A percentile compares a stretch with the other conserved stretches of the same genome.
phyloP scores from a whole-genome alignment of 2,797 vertebrate species.

The Pteronotus mesoamericanus region DNA sequence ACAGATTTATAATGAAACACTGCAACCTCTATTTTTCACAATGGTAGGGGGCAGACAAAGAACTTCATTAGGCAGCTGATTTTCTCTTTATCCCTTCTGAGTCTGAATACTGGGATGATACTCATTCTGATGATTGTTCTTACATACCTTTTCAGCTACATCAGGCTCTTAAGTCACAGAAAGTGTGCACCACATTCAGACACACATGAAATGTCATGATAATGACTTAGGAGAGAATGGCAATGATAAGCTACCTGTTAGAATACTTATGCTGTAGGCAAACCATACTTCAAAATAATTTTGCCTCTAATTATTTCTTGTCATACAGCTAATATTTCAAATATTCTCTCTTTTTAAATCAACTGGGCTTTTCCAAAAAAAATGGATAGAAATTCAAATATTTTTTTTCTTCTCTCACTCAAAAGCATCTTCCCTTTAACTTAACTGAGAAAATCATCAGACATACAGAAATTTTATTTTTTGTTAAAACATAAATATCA shows the following conservation, averaged over 20 bases:
- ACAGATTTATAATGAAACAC: slow-evolving; percentile 14
- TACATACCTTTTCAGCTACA: background rate
- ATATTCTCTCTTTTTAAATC: background rate
- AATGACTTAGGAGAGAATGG: background rate
- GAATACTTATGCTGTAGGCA: background rate
- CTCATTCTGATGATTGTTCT: background rate
- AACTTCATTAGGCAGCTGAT: slow-evolving; percentile 10
- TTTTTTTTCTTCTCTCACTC: slow-evolving; percentile 10
- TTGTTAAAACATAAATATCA: background rate
- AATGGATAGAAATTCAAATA: background rate
- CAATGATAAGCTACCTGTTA: background rate
- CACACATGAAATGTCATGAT: background rate
- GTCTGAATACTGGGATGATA: background rate
- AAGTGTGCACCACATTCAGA: background rate
- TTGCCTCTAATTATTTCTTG: background rate
- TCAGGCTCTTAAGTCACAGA: slow-evolving; percentile 22
- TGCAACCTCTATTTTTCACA: slow-evolving; percentile 6
- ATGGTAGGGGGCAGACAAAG: slow-evolving; percentile 14
- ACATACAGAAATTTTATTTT: background rate
- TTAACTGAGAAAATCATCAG: slow-evolving; percentile 1
- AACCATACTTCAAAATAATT: background rate
- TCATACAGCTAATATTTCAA: background rate
- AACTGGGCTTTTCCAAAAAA: background rate
- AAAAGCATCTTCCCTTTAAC: background rate
- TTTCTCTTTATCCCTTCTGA: slow-evolving; percentile 4